Percentiles rank a stretch among this genome's conserved stretches.
Evolutionary conservation across 2,888 invertebrate species (phyloP).

Genomic region (Eurytoma adleriae): DNA sequence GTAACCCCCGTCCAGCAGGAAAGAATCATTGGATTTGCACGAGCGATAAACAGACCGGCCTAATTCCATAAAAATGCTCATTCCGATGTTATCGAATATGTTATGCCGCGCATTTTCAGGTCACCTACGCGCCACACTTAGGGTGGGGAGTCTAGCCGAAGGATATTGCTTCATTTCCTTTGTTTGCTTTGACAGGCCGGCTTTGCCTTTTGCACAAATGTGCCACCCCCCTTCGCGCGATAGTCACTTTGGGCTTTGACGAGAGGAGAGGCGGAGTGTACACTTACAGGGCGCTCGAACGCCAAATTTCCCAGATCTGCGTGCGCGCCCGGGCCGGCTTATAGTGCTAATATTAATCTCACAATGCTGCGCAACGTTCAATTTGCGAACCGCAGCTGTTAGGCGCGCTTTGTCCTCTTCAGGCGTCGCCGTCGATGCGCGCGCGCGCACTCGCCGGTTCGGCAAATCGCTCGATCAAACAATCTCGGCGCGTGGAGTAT

Average conservation of each 20-base stretch:
- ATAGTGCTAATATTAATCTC: constrained; percentile 41
- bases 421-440: neutral
- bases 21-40: too few relatives aligned
- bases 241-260: constrained; percentile 45
- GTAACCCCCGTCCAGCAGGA: too few relatives aligned
- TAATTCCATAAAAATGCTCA: neutral
- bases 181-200: constrained; percentile 48
- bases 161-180: constrained; percentile 51
- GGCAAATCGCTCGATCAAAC: constrained; percentile 19
- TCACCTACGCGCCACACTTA: neutral
- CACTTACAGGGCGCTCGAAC: constrained; percentile 25
- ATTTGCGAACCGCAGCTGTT: constrained; percentile 16
- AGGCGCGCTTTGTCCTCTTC: neutral
- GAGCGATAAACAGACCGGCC: too few relatives aligned
- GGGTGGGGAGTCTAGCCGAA: neutral
- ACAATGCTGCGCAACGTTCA: constrained; percentile 14
- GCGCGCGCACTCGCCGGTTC: neutral
- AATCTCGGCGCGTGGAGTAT: neutral
- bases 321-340: neutral
- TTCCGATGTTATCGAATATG: constrained; percentile 30
- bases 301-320: constrained; percentile 29
- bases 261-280: neutral
- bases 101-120: constrained; percentile 34
- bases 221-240: constrained; percentile 9
- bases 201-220: constrained; percentile 30